phyloP scores from a whole-genome alignment of 2,797 vertebrate genomes.

The Hemibagrus guttatus region DNA sequence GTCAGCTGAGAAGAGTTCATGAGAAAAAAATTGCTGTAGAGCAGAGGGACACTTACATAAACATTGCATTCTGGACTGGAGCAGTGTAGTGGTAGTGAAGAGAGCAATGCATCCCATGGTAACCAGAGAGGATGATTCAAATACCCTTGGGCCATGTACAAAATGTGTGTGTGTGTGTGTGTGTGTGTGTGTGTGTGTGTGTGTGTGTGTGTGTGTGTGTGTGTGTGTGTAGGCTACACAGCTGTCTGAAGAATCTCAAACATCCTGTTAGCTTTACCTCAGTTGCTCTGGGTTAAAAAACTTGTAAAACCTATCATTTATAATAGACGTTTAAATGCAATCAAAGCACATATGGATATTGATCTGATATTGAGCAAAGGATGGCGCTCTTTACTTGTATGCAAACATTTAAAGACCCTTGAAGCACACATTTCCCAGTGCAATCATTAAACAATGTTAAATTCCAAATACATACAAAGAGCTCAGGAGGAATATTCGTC shows the following conservation, averaged over 20 bases:
- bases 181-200: constrained; percentile 5
- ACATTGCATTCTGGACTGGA: constrained; percentile 31
- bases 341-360: background rate
- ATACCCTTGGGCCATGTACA: constrained; percentile 35
- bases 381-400: background rate
- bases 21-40: constrained; percentile 39
- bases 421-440: background rate
- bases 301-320: constrained; percentile 12
- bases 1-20: constrained; percentile 38
- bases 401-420: background rate
- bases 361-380: background rate
- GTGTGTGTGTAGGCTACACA: constrained; percentile 27
- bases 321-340: constrained; percentile 12
- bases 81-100: constrained; percentile 12
- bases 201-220: constrained; percentile 15
- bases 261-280: constrained; percentile 42
- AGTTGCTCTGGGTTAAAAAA: constrained; percentile 21
- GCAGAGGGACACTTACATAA: constrained; percentile 39
- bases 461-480: background rate
- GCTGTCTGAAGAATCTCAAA: constrained; percentile 46
- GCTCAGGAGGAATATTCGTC: background rate
- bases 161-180: constrained; percentile 14
- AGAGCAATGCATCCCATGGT: constrained; percentile 35
- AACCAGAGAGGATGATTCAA: constrained; percentile 41
- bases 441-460: constrained; percentile 17